A percentile compares a stretch with the other conserved stretches of the same genome.
phyloP scores from a whole-genome alignment of 2,113 vertebrate genomes.

The Lucifuga dentata region DNA sequence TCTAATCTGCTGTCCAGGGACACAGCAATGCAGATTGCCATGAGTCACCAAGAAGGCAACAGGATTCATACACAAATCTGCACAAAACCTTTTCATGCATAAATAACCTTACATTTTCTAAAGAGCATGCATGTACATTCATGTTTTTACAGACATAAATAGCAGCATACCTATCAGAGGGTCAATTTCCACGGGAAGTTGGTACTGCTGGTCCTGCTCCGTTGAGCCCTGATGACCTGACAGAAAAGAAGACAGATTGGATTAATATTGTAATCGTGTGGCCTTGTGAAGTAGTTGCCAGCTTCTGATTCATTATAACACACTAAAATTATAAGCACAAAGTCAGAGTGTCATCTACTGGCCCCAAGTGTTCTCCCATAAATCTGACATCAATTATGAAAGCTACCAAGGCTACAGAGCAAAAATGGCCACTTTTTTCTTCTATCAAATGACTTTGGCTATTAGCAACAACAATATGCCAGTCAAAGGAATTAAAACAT shows the following conservation, averaged over 20 bases:
- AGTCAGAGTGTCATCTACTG: constrained; percentile 47
- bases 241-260: constrained; percentile 78
- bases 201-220: constrained; percentile 96
- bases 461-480: background rate
- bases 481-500: background rate
- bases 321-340: constrained; percentile 56
- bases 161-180: constrained; percentile 96
- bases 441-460: background rate
- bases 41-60: constrained; percentile 60
- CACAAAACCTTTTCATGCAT: constrained; percentile 38
- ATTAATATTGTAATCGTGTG: constrained; percentile 70
- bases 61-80: constrained; percentile 57
- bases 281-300: constrained; percentile 52
- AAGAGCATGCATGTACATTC: background rate
- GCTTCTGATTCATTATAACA: constrained; percentile 54
- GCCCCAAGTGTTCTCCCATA: background rate
- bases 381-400: constrained; percentile 46
- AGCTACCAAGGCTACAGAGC: constrained; percentile 2
- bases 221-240: constrained; percentile 96
- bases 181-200: constrained; percentile 99
- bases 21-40: constrained; percentile 36
- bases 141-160: constrained; percentile 64
- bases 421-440: background rate
- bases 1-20: constrained; percentile 77
- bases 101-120: constrained; percentile 9